Percentiles rank a stretch among this genome's conserved stretches.
These are phyloP conservation scores for Spondyliosoma cantharus DNA, from an alignment of 2,797 vertebrate genomes.

Conservation along the genomic window DNA sequence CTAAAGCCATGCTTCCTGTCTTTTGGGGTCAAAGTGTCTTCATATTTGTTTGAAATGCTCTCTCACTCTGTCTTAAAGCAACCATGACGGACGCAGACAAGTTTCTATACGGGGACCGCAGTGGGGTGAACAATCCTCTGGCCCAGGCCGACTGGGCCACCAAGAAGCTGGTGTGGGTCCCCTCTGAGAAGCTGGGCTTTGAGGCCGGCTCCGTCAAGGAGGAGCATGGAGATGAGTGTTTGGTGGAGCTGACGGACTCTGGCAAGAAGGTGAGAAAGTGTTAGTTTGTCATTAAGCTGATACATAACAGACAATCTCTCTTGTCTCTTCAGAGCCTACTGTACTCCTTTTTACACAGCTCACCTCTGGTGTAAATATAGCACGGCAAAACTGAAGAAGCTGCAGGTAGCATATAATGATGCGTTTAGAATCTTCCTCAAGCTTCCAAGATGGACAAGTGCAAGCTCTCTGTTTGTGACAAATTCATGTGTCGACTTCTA, in stretches of 20 bases:
- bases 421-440: too few species aligned
- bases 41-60: not conserved
- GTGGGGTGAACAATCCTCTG: constrained; percentile 88
- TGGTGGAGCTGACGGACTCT: constrained; percentile 93
- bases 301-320: too few species aligned
- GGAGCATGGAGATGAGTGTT: constrained; percentile 93
- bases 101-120: constrained; percentile 95
- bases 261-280: constrained; percentile 88
- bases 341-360: too few species aligned
- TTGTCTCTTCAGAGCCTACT: too few species aligned
- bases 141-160: constrained; percentile 96
- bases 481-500: too few species aligned
- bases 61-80: constrained; percentile 57
- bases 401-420: too few species aligned
- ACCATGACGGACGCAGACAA: constrained; percentile 91
- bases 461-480: too few species aligned
- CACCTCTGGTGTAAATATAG: too few species aligned
- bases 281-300: too few species aligned
- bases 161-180: constrained; percentile 98
- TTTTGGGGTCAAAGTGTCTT: not conserved
- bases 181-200: constrained; percentile 94
- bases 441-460: too few species aligned
- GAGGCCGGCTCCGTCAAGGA: constrained; percentile 96
- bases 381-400: too few species aligned
- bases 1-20: too few species aligned